Percentiles rank a stretch among this genome's conserved stretches.
These are phyloP conservation scores for Drosophila orena DNA, from an alignment of 1,140 invertebrate genomes.

Conservation along the genomic window DNA sequence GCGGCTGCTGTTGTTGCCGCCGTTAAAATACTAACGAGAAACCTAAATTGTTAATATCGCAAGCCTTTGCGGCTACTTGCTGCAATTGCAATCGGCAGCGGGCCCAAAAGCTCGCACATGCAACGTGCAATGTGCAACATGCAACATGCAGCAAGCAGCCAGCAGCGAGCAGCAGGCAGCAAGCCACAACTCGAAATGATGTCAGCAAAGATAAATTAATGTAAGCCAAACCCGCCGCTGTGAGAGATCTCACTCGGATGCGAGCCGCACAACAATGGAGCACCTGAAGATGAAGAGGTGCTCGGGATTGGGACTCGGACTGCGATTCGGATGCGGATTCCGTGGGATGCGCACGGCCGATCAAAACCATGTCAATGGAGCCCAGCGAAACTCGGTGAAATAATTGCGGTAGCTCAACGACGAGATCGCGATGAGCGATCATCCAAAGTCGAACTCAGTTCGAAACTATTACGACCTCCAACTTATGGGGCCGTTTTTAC, in stretches of 20 bases:
- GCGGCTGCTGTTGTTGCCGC: slow-evolving; percentile 21
- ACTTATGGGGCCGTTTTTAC: neutral
- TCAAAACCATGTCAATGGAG: slow-evolving; percentile 75
- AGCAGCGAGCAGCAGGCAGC: slow-evolving; percentile 68
- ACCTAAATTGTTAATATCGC: slow-evolving; percentile 72
- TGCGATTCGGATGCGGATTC: slow-evolving; percentile 25
- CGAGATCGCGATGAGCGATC: neutral
- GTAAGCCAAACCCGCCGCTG: slow-evolving; percentile 61
- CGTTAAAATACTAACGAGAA: slow-evolving; percentile 32
- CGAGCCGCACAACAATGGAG: slow-evolving; percentile 52
- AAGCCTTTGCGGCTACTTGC: slow-evolving; percentile 51
- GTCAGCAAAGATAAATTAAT: slow-evolving; percentile 74
- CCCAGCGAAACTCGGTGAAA: slow-evolving; percentile 77
- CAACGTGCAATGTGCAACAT: slow-evolving; percentile 48
- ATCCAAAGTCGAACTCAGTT: neutral
- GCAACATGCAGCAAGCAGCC: slow-evolving; percentile 65
- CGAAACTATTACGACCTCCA: slow-evolving; percentile 1
- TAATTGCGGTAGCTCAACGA: slow-evolving; percentile 55
- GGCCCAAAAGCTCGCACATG: slow-evolving; percentile 72
- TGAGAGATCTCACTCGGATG: slow-evolving; percentile 67
- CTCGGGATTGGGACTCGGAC: neutral
- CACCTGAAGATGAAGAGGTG: slow-evolving; percentile 26
- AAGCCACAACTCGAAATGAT: slow-evolving; percentile 76
- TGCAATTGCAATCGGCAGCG: slow-evolving; percentile 66
- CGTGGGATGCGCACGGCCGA: slow-evolving; percentile 63